phyloP scores from a whole-genome alignment of 2,888 invertebrate species.

The Athalia circularis region DNA sequence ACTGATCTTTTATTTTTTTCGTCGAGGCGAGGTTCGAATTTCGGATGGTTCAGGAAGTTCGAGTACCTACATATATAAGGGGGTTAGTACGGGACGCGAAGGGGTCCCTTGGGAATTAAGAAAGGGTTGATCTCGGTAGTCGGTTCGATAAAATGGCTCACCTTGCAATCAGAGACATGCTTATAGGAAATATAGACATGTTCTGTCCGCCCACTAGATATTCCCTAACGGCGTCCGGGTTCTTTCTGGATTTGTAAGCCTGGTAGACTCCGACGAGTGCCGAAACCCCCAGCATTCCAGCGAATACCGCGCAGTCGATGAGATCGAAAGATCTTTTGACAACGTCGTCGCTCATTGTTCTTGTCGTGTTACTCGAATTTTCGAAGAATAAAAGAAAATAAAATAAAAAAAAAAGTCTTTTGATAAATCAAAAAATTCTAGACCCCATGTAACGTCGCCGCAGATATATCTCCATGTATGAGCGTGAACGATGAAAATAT shows the following conservation, averaged over 20 bases:
- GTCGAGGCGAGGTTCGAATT: too few relatives aligned
- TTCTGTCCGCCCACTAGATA: slow-evolving; percentile 86
- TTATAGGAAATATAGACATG: slow-evolving; percentile 87
- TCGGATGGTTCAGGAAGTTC: too few relatives aligned
- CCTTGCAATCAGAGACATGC: slow-evolving; percentile 87
- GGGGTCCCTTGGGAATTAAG: slow-evolving; percentile 17
- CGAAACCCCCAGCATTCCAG: slow-evolving; percentile 80
- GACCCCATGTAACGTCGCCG: too few relatives aligned
- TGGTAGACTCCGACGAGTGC: slow-evolving; percentile 83
- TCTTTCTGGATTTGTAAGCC: slow-evolving; percentile 81
- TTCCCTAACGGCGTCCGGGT: slow-evolving; percentile 82
- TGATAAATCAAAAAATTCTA: neutral
- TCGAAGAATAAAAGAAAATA: neutral
- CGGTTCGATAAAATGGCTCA: slow-evolving; percentile 67
- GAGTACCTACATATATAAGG: too few relatives aligned
- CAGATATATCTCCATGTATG: neutral
- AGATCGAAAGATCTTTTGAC: slow-evolving; percentile 76
- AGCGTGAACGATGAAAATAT: slow-evolving; percentile 8
- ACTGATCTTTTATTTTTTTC: too few relatives aligned
- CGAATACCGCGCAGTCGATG: slow-evolving; percentile 82
- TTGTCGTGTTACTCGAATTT: slow-evolving; percentile 45
- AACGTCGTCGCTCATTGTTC: slow-evolving; percentile 44
- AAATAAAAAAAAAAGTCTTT: neutral
- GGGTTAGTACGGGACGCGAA: neutral
- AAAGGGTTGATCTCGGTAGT: neutral